Base-by-base conservation (phyloP, 2,888 invertebrate genomes). In the Notocelia uddmanniana region DNA sequence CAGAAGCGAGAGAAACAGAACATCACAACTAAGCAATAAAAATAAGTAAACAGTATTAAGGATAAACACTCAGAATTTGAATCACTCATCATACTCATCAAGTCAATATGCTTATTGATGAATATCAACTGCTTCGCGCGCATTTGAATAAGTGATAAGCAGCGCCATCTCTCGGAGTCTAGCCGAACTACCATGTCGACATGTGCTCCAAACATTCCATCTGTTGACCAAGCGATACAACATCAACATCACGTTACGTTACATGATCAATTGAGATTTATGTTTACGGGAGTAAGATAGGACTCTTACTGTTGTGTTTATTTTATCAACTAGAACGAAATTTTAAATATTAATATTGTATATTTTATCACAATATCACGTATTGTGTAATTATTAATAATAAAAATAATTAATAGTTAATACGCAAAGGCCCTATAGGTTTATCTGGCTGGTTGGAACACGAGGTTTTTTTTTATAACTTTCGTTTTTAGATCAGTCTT, bases 121-220 rank as follows among this genome's bases (percentile, higher is more conserved):
- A n/a, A n/a, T n/a, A n/a, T n/a, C n/a, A n/a, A n/a, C n/a, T n/a
- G 31, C 55, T 21, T 26, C 58, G 59, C 62, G 67, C 67, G 54
- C 55, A 58, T 68, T 63, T 60, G 55, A 73, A 72, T 69, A 73
- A 55, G 48, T 63, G 66, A 73, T 68, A 45, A 48, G 70, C 69
- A 73, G 74, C 75, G 77, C 68, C 77, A 76, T 77, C 77, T 76
- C 52, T 68, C 55, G 58, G 55, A 19, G 59, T 50, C 58, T 58
- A 69, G 55, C 54, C 50, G 72, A 76, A 76, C 74, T 74, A 73
- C 74, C 50, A 68, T 37, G 72, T 72, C 37, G 23, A 57, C 66
- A 66, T 55, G 62, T 37, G 67, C 62, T 37, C 19, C 60, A 18
- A 55, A 15, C 62, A 41, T 68, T 26, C 72, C 72, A 72, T 72